Evolutionary conservation across 2,888 invertebrate species (phyloP).

Genomic region (Rhorus exstirpatorius): DNA sequence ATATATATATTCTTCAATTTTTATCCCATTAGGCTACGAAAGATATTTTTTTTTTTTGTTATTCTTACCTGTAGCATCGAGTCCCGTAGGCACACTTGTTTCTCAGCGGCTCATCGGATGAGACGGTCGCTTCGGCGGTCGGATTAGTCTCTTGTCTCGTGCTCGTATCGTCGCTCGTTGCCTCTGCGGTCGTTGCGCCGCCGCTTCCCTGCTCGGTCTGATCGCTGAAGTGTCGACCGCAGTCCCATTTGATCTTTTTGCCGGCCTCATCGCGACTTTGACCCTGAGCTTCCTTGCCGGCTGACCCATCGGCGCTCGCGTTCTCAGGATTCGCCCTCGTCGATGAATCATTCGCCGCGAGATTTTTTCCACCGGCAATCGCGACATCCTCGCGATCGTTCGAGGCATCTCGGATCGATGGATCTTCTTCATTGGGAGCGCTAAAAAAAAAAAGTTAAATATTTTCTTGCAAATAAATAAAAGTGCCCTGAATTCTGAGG

Average conservation of each 20-base stretch:
- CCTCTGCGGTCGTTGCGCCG: constrained; percentile 16
- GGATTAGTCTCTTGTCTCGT: constrained; percentile 47
- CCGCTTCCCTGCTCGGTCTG: constrained; percentile 57
- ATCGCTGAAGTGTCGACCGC: constrained; percentile 72
- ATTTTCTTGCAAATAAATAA: no score
- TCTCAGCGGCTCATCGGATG: constrained; percentile 74
- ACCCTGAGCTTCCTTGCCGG: constrained; percentile 12
- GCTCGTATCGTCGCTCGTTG: constrained; percentile 18
- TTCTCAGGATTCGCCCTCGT: constrained; percentile 13
- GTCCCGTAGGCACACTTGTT: constrained; percentile 90
- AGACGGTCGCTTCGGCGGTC: constrained; percentile 9
- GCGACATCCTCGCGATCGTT: background rate
- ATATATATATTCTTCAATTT: no score
- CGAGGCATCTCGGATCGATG: background rate
- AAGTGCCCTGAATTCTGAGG: no score
- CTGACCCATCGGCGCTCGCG: background rate
- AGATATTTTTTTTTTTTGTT: background rate
- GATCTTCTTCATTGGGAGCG: background rate
- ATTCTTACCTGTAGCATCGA: constrained; percentile 88
- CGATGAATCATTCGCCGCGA: background rate
- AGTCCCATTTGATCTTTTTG: constrained; percentile 75
- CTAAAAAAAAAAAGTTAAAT: background rate
- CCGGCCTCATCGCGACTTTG: constrained; percentile 64
- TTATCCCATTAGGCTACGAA: background rate
- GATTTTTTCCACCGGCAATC: background rate